Evolutionary conservation across 2,113 vertebrate genomes (phyloP), one percentile per base, ranked within the genome.

Genomic region (Poecile atricapillus): DNA sequence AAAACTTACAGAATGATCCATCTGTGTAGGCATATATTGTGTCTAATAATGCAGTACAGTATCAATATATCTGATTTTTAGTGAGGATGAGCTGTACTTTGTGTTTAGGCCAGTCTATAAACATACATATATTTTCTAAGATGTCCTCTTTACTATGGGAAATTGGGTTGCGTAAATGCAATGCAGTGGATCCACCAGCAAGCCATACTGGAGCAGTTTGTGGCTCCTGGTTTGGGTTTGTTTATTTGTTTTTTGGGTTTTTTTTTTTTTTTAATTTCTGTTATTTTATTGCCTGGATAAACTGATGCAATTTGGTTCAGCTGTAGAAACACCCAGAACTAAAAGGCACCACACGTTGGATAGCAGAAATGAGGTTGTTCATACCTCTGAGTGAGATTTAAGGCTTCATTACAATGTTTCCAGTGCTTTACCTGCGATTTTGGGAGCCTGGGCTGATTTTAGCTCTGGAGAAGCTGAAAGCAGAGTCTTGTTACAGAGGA

Each of bases 271-370:
- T 2, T 31, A 10, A 21, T 43, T 79, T 30, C 8, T 90, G 2
- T 39, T 64, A 9, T 49, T 44, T 46, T 81, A n/a, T 20, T 49
- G 19, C 20, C 5, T 74, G 12, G 31, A 31, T n/a, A 23, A 80
- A 77, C 6, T 19, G 39, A 19, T 65, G 1, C 25, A 33, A 33
- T 91, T 83, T 83, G 31, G 6, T 28, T 74, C 37, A 79, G 10
- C 52, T 59, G 1, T 46, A 47, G 62, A 52, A 65, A 64, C 8
- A 35, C 9, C 28, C 3, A 0, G 18, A 69, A 37, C 8, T 47
- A 28, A 80, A 83, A 68, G 3, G 5, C 21, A 46, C 6, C 1
- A 0, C 23, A 4, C 0, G 1, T 3, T 49, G 9, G 31, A 4
- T 55, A 50, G 31, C 19, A 80, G n/a, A 71, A 56, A 46, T 69